Percentiles rank a stretch among this genome's conserved stretches.
These are phyloP conservation scores for Trissoscelio sp. DNA, from an alignment of 2,888 invertebrate genomes.

Conservation along the genomic window DNA sequence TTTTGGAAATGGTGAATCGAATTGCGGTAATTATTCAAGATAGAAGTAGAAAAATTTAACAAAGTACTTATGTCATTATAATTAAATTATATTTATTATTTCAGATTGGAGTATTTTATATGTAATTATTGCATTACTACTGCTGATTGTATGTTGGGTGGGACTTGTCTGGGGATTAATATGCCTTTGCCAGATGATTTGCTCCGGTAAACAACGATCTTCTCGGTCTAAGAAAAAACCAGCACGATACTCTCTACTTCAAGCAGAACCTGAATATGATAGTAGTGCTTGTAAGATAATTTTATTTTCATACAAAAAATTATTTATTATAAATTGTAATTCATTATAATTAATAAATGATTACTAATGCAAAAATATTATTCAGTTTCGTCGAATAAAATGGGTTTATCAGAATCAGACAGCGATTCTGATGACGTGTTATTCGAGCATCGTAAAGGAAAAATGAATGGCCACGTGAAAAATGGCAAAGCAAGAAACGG, in stretches of 20 bases:
- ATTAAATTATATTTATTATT: too few relatives aligned
- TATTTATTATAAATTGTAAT: not conserved
- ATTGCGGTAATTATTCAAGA: slow-evolving; percentile 91
- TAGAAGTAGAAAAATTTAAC: too few relatives aligned
- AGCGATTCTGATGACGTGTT: slow-evolving; percentile 92
- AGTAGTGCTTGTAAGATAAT: slow-evolving; percentile 84
- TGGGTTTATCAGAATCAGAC: slow-evolving; percentile 90
- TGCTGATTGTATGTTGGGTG: slow-evolving; percentile 86
- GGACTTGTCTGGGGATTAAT: slow-evolving; percentile 87
- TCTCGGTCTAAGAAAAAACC: slow-evolving; percentile 86
- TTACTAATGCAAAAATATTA: slow-evolving; percentile 75
- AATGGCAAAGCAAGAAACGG: slow-evolving; percentile 84
- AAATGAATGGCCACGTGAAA: slow-evolving; percentile 85
- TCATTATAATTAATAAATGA: slow-evolving; percentile 6
- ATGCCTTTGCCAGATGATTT: slow-evolving; percentile 86
- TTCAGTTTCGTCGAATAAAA: slow-evolving; percentile 85
- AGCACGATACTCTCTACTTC: slow-evolving; percentile 89
- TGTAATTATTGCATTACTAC: slow-evolving; percentile 90
- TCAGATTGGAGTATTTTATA: slow-evolving; percentile 97
- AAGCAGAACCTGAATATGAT: slow-evolving; percentile 88
- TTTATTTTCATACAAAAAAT: not conserved
- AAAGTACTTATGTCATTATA: too few relatives aligned
- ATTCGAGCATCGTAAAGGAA: slow-evolving; percentile 89
- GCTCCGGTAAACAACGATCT: slow-evolving; percentile 83
- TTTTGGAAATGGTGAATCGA: slow-evolving; percentile 88